Evolutionary conservation across 2,888 invertebrate species (phyloP).

Genomic region (Mactromeris polynyma): DNA sequence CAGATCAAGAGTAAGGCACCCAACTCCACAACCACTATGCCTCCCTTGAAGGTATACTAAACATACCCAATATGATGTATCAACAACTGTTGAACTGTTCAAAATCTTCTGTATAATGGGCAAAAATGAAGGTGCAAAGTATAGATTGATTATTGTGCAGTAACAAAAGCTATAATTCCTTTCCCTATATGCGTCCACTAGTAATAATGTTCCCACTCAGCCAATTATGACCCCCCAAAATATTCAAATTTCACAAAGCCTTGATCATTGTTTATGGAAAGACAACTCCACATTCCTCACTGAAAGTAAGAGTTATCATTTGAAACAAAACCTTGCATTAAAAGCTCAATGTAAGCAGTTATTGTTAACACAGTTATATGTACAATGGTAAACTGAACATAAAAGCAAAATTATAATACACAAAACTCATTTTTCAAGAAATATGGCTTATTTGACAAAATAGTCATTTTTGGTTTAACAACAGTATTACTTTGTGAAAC

Average conservation of each 20-base stretch:
- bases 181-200: too few species aligned
- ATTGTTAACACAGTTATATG: constrained; percentile 26
- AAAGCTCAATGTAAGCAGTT: constrained; percentile 42
- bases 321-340: constrained; percentile 33
- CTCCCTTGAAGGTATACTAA: too few species aligned
- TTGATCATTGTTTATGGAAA: constrained; percentile 20
- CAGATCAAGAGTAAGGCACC: too few species aligned
- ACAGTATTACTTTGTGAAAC: background rate
- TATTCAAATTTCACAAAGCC: background rate
- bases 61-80: too few species aligned
- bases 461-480: background rate
- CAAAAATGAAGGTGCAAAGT: too few species aligned
- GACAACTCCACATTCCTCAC: constrained; percentile 48
- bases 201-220: background rate
- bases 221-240: background rate
- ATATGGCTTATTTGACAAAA: background rate
- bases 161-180: too few species aligned
- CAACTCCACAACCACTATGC: too few species aligned
- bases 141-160: too few species aligned
- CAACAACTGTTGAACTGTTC: too few species aligned
- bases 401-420: background rate
- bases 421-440: background rate
- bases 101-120: too few species aligned
- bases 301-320: constrained; percentile 40
- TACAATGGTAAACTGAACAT: background rate